A percentile compares a stretch with the other conserved stretches of the same genome.
Evolutionary conservation across 2,888 invertebrate genomes (phyloP).

Genomic region (Malthinus flaveolus): DNA sequence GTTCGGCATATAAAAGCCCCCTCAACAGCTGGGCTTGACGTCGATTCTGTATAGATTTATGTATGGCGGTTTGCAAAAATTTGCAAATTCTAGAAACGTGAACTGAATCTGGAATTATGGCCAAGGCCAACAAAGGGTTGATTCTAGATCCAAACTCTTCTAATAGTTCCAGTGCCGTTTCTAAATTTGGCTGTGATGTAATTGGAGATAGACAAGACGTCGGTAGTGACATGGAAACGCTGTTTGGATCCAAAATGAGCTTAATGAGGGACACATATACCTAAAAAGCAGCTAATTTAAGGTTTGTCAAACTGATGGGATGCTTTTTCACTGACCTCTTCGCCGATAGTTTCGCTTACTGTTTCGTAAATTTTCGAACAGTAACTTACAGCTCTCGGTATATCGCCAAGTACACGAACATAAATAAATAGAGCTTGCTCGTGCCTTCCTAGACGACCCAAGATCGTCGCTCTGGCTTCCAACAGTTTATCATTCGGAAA

Average conservation of each 20-base stretch:
- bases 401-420: conserved; percentile 83
- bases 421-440: conserved; percentile 93
- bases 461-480: conserved; percentile 92
- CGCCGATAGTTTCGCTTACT: conserved; percentile 34
- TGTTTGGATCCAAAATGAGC: conserved; percentile 49
- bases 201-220: conserved; percentile 59
- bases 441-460: conserved; percentile 88
- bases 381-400: conserved; percentile 81
- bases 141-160: conserved; percentile 84
- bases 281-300: conserved; percentile 34
- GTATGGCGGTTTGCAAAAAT: conserved; percentile 60
- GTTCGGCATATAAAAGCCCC: conserved; percentile 83
- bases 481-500: conserved; percentile 84
- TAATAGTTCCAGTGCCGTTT: conserved; percentile 77
- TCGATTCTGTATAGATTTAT: conserved; percentile 72
- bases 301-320: neutral
- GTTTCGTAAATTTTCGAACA: conserved; percentile 71
- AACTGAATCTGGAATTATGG: conserved; percentile 80
- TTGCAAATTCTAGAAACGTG: conserved; percentile 72
- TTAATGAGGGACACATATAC: conserved; percentile 52
- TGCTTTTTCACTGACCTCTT: conserved; percentile 23
- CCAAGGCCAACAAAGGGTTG: conserved; percentile 77
- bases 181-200: conserved; percentile 72
- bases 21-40: conserved; percentile 78
- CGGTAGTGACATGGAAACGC: conserved; percentile 42